Percentiles rank a stretch among this genome's conserved stretches.
Evolutionary conservation across 2,888 invertebrate species (phyloP).

Genomic region (Ellobium chinense): DNA sequence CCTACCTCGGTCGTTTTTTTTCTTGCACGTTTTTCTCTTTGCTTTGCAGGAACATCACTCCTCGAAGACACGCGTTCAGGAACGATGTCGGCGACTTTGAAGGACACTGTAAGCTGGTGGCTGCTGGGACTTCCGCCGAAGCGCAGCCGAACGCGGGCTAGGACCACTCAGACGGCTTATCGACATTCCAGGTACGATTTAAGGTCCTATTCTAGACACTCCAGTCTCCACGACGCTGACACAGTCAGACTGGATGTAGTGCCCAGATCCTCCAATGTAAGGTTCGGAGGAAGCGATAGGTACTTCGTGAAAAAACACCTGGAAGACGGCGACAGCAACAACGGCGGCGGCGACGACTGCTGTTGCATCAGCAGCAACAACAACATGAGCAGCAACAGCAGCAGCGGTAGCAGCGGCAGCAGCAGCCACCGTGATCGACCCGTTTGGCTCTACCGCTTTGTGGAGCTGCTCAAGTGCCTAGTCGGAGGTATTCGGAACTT

Average conservation of each 20-base stretch:
- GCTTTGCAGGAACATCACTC: no score
- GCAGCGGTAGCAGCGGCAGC: background rate
- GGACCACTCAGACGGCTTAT: background rate
- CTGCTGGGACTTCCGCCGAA: conserved; percentile 5
- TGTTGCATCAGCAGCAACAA: background rate
- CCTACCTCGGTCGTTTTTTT: no score
- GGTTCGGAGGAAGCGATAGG: background rate
- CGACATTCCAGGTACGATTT: conserved; percentile 14
- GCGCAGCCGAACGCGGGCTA: background rate
- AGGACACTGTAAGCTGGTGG: conserved; percentile 18
- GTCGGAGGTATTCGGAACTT: background rate
- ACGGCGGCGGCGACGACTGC: background rate
- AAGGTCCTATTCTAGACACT: conserved; percentile 15
- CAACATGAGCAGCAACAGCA: background rate
- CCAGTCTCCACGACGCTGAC: background rate
- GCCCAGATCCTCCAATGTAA: background rate
- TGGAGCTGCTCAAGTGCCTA: background rate
- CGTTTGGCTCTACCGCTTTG: background rate
- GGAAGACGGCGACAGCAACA: background rate
- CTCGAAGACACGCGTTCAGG: no score
- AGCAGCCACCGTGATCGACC: background rate
- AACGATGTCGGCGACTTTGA: conserved; percentile 1
- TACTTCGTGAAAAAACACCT: background rate
- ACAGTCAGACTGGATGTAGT: background rate
- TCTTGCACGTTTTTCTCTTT: no score